Percentiles rank a stretch among this genome's conserved stretches.
Conservation (phyloP, 2,888 invertebrate species). For the Hofmannophila pseudospretella region DNA sequence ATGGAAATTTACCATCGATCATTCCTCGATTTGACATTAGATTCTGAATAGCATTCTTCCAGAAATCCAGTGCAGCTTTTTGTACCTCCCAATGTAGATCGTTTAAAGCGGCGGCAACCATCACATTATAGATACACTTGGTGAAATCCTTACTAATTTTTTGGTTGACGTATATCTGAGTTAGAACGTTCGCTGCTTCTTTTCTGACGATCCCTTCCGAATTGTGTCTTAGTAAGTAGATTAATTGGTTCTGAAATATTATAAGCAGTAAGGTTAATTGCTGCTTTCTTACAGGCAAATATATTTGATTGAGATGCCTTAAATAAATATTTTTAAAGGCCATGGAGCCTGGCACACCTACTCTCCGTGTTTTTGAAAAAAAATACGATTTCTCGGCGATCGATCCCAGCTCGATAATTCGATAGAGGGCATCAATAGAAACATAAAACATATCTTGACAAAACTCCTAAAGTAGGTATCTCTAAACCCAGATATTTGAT, state of each 20-base stretch:
- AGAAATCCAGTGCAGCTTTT: conserved; percentile 80
- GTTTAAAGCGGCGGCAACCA: conserved; percentile 77
- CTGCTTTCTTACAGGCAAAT: no score
- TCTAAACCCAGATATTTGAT: no score
- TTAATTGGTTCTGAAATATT: conserved; percentile 56
- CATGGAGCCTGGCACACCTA: no score
- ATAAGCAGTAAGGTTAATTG: no score
- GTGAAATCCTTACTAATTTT: conserved; percentile 69
- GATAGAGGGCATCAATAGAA: no score
- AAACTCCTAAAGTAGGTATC: no score
- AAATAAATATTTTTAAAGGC: no score
- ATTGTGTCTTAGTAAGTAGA: conserved; percentile 76
- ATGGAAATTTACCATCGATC: conserved; percentile 85
- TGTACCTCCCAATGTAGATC: conserved; percentile 89
- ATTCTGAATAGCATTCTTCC: conserved; percentile 79
- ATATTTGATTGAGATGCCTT: no score
- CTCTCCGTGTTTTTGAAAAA: no score
- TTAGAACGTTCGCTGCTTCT: conserved; percentile 79
- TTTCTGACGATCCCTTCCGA: conserved; percentile 84
- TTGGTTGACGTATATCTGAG: conserved; percentile 78
- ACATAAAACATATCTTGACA: no score
- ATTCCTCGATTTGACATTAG: conserved; percentile 76
- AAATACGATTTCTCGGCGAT: no score
- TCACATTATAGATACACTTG: conserved; percentile 71
- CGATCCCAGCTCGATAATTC: no score